A percentile compares a stretch with the other conserved stretches of the same genome.
Conservation (phyloP, 2,888 invertebrate genomes). For the Vesta saturnalis region DNA sequence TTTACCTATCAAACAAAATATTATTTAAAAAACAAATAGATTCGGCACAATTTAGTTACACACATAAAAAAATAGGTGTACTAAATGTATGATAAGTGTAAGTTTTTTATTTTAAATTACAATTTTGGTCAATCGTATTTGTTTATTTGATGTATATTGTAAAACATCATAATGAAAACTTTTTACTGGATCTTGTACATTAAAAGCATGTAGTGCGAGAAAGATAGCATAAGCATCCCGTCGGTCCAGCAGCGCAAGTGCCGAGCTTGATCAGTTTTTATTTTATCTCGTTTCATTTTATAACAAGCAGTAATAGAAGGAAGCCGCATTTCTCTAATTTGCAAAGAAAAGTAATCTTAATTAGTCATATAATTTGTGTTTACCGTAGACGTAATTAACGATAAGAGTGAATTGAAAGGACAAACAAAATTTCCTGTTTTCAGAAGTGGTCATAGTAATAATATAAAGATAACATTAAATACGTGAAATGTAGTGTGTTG, state of each 20-base stretch:
- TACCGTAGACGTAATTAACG: conserved; percentile 11
- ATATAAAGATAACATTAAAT: too few species aligned
- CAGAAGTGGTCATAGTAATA: not conserved
- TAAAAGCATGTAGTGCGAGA: too few species aligned
- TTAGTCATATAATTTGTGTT: not conserved
- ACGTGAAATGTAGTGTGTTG: conserved; percentile 27
- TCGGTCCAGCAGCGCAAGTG: conserved; percentile 25
- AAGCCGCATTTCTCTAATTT: not conserved
- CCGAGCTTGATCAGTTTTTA: conserved; percentile 32
- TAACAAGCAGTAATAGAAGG: not conserved
- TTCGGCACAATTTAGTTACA: too few species aligned
- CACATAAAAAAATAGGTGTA: too few species aligned
- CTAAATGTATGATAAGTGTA: too few species aligned
- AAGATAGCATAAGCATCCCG: conserved; percentile 9
- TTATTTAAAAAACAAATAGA: too few species aligned
- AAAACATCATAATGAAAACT: too few species aligned
- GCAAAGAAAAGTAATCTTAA: not conserved
- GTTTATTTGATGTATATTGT: too few species aligned
- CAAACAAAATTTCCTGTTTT: not conserved
- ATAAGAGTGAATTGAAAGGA: conserved; percentile 12
- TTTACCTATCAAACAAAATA: too few species aligned
- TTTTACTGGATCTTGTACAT: too few species aligned
- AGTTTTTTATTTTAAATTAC: too few species aligned
- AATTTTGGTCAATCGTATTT: too few species aligned
- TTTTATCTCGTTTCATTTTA: conserved; percentile 23